phyloP scores from a whole-genome alignment of 2,888 invertebrate genomes.

The Fragum fragum region DNA sequence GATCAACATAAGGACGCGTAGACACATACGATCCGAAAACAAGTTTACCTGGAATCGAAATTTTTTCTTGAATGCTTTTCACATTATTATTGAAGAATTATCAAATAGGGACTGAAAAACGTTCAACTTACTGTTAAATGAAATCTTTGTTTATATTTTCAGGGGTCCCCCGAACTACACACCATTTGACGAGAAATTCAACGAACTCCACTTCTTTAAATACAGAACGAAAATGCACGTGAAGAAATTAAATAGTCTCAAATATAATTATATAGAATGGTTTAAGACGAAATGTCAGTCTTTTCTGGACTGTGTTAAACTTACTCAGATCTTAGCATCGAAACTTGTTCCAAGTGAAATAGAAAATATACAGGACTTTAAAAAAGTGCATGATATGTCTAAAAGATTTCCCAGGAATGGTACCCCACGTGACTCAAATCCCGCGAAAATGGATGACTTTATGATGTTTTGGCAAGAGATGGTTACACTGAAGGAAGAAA shows the following conservation, averaged over 20 bases:
- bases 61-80: too few relatives aligned
- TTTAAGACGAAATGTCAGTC: slow-evolving; percentile 76
- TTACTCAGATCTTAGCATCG: slow-evolving; percentile 74
- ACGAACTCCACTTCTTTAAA: slow-evolving; percentile 81
- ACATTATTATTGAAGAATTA: too few relatives aligned
- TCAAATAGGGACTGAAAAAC: too few relatives aligned
- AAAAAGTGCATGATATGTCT: slow-evolving; percentile 70
- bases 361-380: slow-evolving; percentile 71
- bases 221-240: slow-evolving; percentile 74
- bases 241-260: slow-evolving; percentile 77
- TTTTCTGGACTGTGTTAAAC: slow-evolving; percentile 79
- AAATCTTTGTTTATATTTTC: too few relatives aligned
- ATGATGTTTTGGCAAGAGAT: slow-evolving; percentile 78
- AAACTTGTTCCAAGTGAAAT: slow-evolving; percentile 70
- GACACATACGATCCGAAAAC: too few relatives aligned
- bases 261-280: slow-evolving; percentile 83
- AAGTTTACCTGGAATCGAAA: too few relatives aligned
- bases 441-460: slow-evolving; percentile 76
- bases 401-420: slow-evolving; percentile 74
- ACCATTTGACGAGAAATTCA: slow-evolving; percentile 77
- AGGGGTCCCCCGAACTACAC: slow-evolving; percentile 94
- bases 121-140: too few relatives aligned
- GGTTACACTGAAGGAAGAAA: slow-evolving; percentile 73
- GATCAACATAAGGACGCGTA: too few relatives aligned
- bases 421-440: slow-evolving; percentile 69